Evolutionary conservation across 1,140 invertebrate species (phyloP), one percentile per base, ranked within the genome.

Genomic region (Littorina saxatilis): DNA sequence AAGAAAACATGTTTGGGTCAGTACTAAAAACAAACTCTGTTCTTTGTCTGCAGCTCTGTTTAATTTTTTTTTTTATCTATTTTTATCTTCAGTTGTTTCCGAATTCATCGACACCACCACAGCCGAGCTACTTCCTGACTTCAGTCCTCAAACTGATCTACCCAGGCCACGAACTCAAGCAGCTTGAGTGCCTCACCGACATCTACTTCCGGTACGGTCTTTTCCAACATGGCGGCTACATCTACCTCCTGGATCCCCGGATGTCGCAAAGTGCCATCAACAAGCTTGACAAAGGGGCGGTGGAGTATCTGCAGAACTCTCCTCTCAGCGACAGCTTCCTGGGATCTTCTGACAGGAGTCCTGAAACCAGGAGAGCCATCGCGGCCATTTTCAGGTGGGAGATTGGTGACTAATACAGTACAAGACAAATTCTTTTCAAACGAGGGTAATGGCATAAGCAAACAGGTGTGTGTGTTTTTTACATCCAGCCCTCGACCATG

Each of bases 251-350:
- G 47, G 81, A 87, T 29, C 79, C 79, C 32, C 83, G 83, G 79
- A 52, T 82, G n/a, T 82, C 85, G 50, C 85, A 87, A 27, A 82
- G 83, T 3, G 85, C 82, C 23, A 87, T 87, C 5, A 82, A 87
- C 68, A 87, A 86, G 47, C 66, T 86, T 23, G 87, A 87, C n/a
- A 87, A 87, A 72, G 87, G 87, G 1, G 87, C 83, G 2, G 83
- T 83, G 37, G 58, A 87, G 39, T 87, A 87, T 58, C 58, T 87
- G 40, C 77, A 85, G 13, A 77, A 87, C 32, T 87, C 87, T 11
- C 87, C 87, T 13, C 50, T 87, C 20, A 86, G 84, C 52, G 82
- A 84, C 29, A 87, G 84, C 43, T 86, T 87, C 63, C 70, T 87
- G 35, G 85, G 87, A 15, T 87, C 87, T 20, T 81, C 85, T 0